These are phyloP conservation scores for Oreochromis niloticus DNA, from an alignment of 2,113 vertebrate species.

Conservation along the genomic window DNA sequence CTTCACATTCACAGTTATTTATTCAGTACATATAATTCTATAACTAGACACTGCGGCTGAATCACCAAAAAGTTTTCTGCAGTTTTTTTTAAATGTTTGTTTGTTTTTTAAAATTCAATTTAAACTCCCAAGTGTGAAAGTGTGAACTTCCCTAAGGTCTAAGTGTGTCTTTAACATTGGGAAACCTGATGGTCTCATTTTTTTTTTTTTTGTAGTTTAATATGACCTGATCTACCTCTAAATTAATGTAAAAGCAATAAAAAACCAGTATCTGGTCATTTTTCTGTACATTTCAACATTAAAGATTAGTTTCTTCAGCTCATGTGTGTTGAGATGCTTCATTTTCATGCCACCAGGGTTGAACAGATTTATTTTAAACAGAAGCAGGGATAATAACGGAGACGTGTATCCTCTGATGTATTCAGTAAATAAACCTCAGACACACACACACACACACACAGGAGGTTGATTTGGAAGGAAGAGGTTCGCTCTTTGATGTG, in stretches of 20 bases:
- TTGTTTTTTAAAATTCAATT: neutral
- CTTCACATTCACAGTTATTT: neutral
- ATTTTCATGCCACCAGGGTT: neutral
- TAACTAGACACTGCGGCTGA: neutral
- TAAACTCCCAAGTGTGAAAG: neutral
- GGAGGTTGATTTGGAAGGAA: neutral
- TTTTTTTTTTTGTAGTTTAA: neutral
- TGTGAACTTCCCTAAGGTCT: neutral
- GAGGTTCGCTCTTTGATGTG: slow-evolving; percentile 14
- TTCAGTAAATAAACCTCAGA: slow-evolving; percentile 30
- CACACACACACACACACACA: neutral
- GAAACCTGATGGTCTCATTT: neutral
- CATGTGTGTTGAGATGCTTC: neutral
- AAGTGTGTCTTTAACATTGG: neutral
- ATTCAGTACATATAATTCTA: neutral
- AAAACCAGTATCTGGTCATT: neutral
- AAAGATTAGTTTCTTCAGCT: neutral
- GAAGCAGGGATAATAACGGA: neutral
- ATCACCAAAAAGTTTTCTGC: neutral
- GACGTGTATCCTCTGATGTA: slow-evolving; percentile 18
- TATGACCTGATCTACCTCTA: neutral
- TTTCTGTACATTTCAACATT: neutral
- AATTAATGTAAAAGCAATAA: neutral
- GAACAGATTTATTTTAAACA: neutral
- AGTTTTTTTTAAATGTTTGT: neutral